Evolutionary conservation across 2,797 vertebrate species (phyloP), one percentile per base, ranked within the genome.

Genomic region (Nannoperca australis): DNA sequence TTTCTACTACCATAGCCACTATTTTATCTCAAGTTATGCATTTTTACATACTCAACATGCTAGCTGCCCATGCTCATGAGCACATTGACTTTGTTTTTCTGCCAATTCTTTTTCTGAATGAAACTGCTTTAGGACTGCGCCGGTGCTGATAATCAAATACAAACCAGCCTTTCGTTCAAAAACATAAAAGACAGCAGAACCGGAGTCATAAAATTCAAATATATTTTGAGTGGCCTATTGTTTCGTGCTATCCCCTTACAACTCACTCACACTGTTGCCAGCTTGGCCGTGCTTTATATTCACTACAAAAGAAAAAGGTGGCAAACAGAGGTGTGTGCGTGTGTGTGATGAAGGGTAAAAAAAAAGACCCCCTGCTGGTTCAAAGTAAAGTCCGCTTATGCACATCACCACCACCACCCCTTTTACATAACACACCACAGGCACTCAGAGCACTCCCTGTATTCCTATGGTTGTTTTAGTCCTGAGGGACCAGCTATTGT

Each of bases 401-500:
- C 55, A 63, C 64, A 14, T 68, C 78, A 81, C 68, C 58, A 59
- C 70, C 58, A 10, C 38, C 4, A 9, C 67, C 76, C 62, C 65
- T 80, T 90, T 88, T 85, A 86, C 78, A 77, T 87, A 88, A 89
- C 69, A 78, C 73, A 76, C 69, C 76, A 71, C 79, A 58, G 78
- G 70, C 81, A 49, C 53, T 53, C 27, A 55, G 70, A 22, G 69
- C 61, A 24, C 53, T 65, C 53, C 22, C 74, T 75, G 51, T 71
- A 50, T 20, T 65, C 53, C 53, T 55, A 73, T 73, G 45, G 79
- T 68, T 60, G 79, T 79, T 83, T 81, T 79, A 62, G 84, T 87
- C 85, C 87, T 82, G 44, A 65, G 86, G 86, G 86, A 91, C 17
- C 73, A 45, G 85, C 86, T 79, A 88, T 89, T 91, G 85, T 86